Evolutionary conservation across 2,113 vertebrate genomes (phyloP), one percentile per base, ranked within the genome.

Genomic region (Gopherus evgoodei): DNA sequence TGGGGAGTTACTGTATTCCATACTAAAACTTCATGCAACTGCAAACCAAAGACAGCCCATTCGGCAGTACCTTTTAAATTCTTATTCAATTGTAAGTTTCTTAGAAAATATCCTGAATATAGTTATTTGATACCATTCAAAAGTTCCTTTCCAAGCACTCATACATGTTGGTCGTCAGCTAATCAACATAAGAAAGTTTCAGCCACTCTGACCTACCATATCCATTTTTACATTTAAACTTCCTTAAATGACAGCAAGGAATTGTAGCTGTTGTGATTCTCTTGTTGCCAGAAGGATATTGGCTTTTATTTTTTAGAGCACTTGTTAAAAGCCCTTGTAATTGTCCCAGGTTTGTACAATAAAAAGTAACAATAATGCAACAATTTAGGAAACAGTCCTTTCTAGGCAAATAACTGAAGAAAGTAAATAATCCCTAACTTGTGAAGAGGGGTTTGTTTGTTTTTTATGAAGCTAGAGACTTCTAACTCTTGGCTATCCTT

Each of bases 171-270:
- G 86, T 31, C 21, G 4, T 49, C 3, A 84, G 31, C 24, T 84
- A 24, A 50, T 42, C 50, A 82, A 88, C 5, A 62, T 27, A 5
- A 88, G 19, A 47, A 0, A 0, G 12, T 17, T 83, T 12, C 12
- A 69, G 3, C 11, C 17, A 2, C 44, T 83, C 14, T 69, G 88
- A 11, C 38, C 69, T 2, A 69, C 1, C 25, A 14, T 90, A 54
- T 50, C 27, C 11, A 76, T 6, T 59, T 83, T 50, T 59, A 4
- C 19, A 16, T 76, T 76, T 82, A 47, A 25, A 81, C 72, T 87
- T 52, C 88, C 22, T 76, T 80, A 50, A 80, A 13, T 0, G 1
- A 86, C 11, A 21, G 83, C 4, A 80, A 75, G 14, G 6, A 81
- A 35, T 3, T 38, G 7, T 22, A 86, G 49, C 9, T 83, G 88